Conservation (phyloP, 2,113 vertebrate species). For the Neogale vison region DNA sequence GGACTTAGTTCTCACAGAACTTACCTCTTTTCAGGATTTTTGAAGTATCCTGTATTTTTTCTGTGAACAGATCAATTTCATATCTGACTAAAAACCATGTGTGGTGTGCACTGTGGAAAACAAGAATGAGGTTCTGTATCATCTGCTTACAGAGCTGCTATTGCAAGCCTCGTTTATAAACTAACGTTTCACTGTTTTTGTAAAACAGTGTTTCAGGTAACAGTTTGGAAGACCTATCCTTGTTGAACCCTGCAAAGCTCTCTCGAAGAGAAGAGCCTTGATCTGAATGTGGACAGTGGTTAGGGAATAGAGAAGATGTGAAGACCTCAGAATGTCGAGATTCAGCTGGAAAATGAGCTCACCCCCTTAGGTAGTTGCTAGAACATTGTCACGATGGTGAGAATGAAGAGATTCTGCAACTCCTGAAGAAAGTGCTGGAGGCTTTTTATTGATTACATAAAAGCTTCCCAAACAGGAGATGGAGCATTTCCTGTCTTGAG, state of each 20-base stretch:
- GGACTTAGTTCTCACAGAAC: no score
- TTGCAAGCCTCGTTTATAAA: not conserved
- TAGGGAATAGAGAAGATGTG: not conserved
- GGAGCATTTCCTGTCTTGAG: not conserved
- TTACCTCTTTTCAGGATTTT: not conserved
- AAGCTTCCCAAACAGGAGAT: not conserved
- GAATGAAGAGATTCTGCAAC: not conserved
- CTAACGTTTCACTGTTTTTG: accelerated
- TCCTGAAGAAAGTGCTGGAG: not conserved
- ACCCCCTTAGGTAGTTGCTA: no score
- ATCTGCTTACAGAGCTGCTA: not conserved
- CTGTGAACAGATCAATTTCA: not conserved
- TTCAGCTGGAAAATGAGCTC: not conserved
- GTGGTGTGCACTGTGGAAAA: not conserved
- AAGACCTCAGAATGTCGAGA: accelerated
- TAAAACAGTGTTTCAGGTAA: not conserved
- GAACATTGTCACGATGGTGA: accelerated
- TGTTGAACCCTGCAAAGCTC: not conserved
- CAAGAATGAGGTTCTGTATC: not conserved
- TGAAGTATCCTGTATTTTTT: not conserved
- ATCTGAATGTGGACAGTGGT: not conserved
- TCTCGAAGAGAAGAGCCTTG: not conserved
- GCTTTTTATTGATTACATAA: not conserved
- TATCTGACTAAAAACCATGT: not conserved
- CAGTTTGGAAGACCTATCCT: not conserved